These are phyloP conservation scores for Drosophila cyrtoloma DNA, from an alignment of 2,888 invertebrate genomes.

Conservation along the genomic window DNA sequence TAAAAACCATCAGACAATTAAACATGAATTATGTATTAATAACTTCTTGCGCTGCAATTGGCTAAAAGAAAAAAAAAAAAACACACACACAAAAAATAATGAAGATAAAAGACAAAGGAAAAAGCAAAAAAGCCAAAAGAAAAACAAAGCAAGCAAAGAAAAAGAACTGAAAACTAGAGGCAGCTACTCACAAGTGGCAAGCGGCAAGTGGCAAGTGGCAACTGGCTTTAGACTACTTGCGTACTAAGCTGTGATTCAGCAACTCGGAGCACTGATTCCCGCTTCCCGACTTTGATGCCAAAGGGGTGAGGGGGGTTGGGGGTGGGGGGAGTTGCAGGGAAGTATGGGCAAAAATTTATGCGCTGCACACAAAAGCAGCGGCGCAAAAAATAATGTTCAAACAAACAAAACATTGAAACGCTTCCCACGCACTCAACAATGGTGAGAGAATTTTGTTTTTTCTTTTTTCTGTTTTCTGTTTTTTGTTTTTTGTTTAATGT, in stretches of 20 bases:
- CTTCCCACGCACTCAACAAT: slow-evolving; percentile 75
- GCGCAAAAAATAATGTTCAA: slow-evolving; percentile 40
- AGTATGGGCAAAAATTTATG: slow-evolving; percentile 50
- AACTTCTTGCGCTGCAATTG: slow-evolving; percentile 63
- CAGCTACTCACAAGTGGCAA: slow-evolving; percentile 12
- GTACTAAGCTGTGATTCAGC: slow-evolving; percentile 45
- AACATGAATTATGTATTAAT: slow-evolving; percentile 80
- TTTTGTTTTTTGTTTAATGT: slow-evolving; percentile 37
- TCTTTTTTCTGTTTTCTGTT: too few relatives aligned
- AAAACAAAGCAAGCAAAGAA: not conserved
- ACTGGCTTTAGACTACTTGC: slow-evolving; percentile 25
- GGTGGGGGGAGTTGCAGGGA: not conserved
- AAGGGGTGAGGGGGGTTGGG: fast-evolving
- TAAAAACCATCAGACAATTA: slow-evolving; percentile 69
- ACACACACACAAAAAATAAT: not conserved
- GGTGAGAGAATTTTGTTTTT: slow-evolving; percentile 68
- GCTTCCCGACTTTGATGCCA: not conserved
- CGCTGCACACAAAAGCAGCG: slow-evolving; percentile 42
- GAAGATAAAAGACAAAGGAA: not conserved
- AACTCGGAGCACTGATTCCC: not conserved
- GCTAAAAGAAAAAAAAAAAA: slow-evolving; percentile 16
- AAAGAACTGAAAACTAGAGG: slow-evolving; percentile 10
- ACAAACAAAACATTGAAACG: slow-evolving; percentile 73
- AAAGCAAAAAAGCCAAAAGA: not conserved
- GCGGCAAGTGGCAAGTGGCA: slow-evolving; percentile 8